Conservation (phyloP, 2,888 invertebrate species). For the Parnassius glacialis region DNA sequence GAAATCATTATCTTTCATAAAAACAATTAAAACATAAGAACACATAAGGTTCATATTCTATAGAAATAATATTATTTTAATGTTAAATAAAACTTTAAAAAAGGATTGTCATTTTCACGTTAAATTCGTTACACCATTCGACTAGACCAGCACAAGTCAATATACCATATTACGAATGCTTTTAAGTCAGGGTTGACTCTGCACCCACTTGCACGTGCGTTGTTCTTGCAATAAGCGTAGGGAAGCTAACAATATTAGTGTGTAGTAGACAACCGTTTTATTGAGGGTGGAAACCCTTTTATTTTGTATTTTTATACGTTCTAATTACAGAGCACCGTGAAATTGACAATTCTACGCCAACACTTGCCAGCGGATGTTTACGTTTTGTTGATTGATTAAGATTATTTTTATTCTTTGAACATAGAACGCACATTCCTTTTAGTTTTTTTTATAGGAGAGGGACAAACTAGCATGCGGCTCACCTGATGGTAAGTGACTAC, state of each 20-base stretch:
- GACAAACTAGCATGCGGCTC: too few relatives aligned
- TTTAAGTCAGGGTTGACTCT: constrained; percentile 38
- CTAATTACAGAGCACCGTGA: constrained; percentile 24
- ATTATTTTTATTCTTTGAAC: not conserved
- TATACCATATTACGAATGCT: constrained; percentile 47
- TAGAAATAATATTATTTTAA: too few relatives aligned
- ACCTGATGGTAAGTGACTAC: too few relatives aligned
- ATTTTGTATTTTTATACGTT: constrained; percentile 11
- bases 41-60: too few relatives aligned
- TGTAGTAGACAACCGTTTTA: constrained; percentile 14
- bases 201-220: constrained; percentile 32
- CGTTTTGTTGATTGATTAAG: not conserved
- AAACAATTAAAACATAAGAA: too few relatives aligned
- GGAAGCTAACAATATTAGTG: constrained; percentile 11
- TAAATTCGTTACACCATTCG: constrained; percentile 13
- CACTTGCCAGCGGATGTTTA: constrained; percentile 11
- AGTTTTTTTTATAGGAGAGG: too few relatives aligned
- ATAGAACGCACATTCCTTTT: too few relatives aligned
- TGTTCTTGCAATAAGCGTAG: constrained; percentile 1
- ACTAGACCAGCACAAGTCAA: constrained; percentile 41
- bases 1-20: too few relatives aligned
- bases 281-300: constrained; percentile 21
- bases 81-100: too few relatives aligned
- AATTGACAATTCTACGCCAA: constrained; percentile 13
- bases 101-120: not conserved